Percentiles rank a stretch among this genome's conserved stretches.
Conservation (phyloP, 2,797 vertebrate genomes). For the Borostomias antarcticus region DNA sequence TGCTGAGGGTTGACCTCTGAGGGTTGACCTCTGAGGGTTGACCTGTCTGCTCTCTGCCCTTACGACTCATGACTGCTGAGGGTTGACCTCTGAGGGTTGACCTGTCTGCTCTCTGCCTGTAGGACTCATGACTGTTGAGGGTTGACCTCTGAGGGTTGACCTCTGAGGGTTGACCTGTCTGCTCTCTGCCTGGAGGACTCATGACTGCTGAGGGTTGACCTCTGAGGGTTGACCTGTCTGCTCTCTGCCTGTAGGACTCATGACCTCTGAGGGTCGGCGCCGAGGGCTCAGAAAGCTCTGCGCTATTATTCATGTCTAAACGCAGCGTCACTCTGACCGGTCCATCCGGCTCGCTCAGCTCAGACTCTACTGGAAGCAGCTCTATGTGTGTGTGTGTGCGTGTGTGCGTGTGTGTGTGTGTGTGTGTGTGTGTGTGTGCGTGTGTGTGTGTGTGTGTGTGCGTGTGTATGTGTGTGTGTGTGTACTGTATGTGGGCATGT, state of each 20-base stretch:
- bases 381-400: background rate
- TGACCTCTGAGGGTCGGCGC: slow-evolving; percentile 65
- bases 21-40: too few relatives aligned
- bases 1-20: too few relatives aligned
- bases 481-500: too few relatives aligned
- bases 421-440: background rate
- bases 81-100: slow-evolving; percentile 69
- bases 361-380: background rate
- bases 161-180: too few relatives aligned
- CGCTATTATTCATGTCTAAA: slow-evolving; percentile 75
- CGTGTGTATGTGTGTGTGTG: too few relatives aligned
- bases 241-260: slow-evolving; percentile 63
- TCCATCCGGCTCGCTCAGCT: background rate
- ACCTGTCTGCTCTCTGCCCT: slow-evolving; percentile 46
- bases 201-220: too few relatives aligned
- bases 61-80: slow-evolving; percentile 73
- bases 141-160: too few relatives aligned
- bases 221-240: too few relatives aligned
- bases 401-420: background rate
- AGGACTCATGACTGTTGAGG: too few relatives aligned
- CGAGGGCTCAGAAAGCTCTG: slow-evolving; percentile 65
- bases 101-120: too few relatives aligned
- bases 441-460: background rate
- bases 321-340: slow-evolving; percentile 56
- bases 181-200: too few relatives aligned